These are phyloP conservation scores for Venturia canescens DNA, from an alignment of 1,140 invertebrate genomes.

Conservation along the genomic window DNA sequence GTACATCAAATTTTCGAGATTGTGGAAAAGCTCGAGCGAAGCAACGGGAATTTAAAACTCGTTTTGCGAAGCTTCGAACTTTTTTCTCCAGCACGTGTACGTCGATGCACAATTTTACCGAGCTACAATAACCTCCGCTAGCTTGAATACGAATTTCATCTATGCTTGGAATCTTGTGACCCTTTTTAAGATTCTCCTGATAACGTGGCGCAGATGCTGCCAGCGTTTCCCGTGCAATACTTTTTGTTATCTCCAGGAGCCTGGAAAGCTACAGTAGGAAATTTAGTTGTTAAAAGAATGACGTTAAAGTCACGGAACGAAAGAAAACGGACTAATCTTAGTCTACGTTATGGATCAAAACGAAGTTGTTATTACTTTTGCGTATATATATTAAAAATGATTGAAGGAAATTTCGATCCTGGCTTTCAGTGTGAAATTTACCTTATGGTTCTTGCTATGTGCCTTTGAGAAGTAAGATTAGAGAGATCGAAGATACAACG, in stretches of 20 bases:
- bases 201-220: constrained; percentile 4
- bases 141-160: neutral
- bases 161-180: neutral
- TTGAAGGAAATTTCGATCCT: neutral
- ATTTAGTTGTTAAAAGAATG: no score
- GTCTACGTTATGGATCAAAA: no score
- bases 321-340: no score
- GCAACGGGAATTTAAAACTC: neutral
- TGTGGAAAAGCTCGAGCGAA: neutral
- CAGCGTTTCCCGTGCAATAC: neutral
- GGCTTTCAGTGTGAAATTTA: neutral
- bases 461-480: neutral
- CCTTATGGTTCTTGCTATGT: no score
- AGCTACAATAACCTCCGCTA: no score
- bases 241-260: no score
- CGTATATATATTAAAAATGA: no score
- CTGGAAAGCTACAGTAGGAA: no score
- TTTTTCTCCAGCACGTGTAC: neutral
- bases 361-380: no score
- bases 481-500: neutral
- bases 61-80: no score
- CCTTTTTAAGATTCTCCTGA: constrained; percentile 20
- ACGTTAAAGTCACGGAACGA: no score
- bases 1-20: neutral
- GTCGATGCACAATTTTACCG: neutral